A percentile compares a stretch with the other conserved stretches of the same genome.
Conservation (phyloP, 2,797 vertebrate genomes). For the Coregonus suidteri region DNA sequence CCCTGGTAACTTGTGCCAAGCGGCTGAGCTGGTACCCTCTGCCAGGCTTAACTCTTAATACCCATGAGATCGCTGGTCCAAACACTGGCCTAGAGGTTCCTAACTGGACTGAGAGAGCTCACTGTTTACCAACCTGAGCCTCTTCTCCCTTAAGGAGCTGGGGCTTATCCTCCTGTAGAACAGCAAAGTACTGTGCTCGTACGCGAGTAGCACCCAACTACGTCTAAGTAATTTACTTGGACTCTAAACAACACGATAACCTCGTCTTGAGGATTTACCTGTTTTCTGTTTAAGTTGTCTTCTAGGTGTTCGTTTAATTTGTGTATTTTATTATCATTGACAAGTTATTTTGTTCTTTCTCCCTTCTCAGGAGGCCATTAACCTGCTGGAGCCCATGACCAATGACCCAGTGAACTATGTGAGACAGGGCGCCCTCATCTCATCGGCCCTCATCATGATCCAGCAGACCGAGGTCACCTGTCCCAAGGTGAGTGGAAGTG, state of each 20-base stretch:
- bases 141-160: neutral
- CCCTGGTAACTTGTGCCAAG: neutral
- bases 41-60: neutral
- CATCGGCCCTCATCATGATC: constrained; percentile 97
- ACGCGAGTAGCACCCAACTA: no score
- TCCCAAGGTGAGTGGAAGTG: constrained; percentile 83
- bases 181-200: no score
- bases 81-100: neutral
- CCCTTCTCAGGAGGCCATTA: constrained; percentile 88
- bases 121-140: neutral
- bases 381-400: constrained; percentile 98
- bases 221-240: no score
- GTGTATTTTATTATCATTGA: neutral
- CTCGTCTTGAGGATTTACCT: neutral
- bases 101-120: neutral
- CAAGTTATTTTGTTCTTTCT: constrained; percentile 16
- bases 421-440: constrained; percentile 94
- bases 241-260: neutral
- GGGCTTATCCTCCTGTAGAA: no score
- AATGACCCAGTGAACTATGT: constrained; percentile 99
- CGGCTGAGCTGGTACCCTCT: neutral
- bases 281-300: neutral
- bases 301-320: neutral
- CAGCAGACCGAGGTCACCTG: constrained; percentile 97
- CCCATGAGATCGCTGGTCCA: constrained; percentile 8